Percentiles rank a stretch among this genome's conserved stretches.
phyloP scores from a whole-genome alignment of 2,113 vertebrate species.

The Eleginops maclovinus region DNA sequence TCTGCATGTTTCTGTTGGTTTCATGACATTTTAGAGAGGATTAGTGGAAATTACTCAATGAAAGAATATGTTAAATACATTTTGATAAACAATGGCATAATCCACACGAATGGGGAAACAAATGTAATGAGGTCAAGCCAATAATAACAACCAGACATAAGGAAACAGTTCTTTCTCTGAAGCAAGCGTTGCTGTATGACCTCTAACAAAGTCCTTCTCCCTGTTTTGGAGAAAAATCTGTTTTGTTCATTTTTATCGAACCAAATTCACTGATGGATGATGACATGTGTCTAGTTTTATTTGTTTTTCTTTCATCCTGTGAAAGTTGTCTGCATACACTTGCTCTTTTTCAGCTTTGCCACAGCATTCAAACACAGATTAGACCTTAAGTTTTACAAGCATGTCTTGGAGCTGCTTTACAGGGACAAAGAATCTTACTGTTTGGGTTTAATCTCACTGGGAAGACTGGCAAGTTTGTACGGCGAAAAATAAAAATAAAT shows the following conservation, averaged over 20 bases:
- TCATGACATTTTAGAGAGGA: conserved; percentile 68
- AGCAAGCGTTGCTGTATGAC: conserved; percentile 7
- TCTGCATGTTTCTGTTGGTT: conserved; percentile 47
- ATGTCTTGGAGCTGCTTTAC: conserved; percentile 36
- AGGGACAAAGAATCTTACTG: conserved; percentile 43
- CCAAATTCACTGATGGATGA: not conserved
- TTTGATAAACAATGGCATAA: conserved; percentile 64
- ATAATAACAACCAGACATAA: conserved; percentile 44
- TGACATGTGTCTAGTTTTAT: conserved; percentile 3
- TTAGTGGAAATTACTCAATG: conserved; percentile 48
- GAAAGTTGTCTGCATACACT: conserved; percentile 15
- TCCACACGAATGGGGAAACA: conserved; percentile 58
- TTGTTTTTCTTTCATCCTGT: not conserved
- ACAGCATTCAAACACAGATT: conserved; percentile 40
- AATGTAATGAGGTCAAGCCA: conserved; percentile 62
- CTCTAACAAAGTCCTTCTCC: not conserved
- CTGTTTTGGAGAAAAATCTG: not conserved
- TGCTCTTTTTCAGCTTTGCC: conserved; percentile 22
- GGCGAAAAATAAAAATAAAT: conserved; percentile 6
- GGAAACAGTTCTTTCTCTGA: conserved; percentile 2
- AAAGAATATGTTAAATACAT: conserved; percentile 59
- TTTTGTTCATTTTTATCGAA: conserved; percentile 7
- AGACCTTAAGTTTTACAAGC: conserved; percentile 45
- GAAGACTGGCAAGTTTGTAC: conserved; percentile 18
- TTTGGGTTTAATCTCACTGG: conserved; percentile 32